phyloP scores from a whole-genome alignment of 2,797 vertebrate genomes.

The Diglossa cyanea region DNA sequence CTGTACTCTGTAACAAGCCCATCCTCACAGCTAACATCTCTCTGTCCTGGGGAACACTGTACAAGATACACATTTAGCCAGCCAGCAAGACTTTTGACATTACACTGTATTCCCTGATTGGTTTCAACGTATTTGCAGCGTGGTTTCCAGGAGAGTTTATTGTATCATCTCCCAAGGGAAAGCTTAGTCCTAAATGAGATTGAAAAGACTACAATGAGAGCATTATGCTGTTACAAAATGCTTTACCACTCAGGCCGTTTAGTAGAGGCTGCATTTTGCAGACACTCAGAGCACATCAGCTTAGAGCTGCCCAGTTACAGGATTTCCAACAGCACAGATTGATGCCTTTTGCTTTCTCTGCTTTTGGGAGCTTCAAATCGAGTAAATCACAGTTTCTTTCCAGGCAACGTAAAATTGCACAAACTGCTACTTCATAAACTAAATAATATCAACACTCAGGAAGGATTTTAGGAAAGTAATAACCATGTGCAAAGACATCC shows the following conservation, averaged over 20 bases:
- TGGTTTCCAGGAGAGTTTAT: background rate
- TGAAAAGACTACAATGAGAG: background rate
- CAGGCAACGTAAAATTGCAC: background rate
- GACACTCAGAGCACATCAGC: background rate
- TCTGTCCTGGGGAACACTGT: background rate
- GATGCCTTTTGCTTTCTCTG: background rate
- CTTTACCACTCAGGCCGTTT: background rate
- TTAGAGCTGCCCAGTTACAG: background rate
- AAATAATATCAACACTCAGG: background rate
- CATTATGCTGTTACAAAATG: background rate
- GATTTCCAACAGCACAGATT: background rate
- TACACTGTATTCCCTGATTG: background rate
- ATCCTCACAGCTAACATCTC: background rate
- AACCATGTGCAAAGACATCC: background rate
- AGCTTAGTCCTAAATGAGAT: conserved; percentile 17
- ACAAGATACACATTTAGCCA: background rate
- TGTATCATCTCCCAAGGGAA: conserved; percentile 19
- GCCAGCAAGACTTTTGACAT: background rate
- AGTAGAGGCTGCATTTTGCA: background rate
- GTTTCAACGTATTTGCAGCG: background rate
- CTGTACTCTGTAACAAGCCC: background rate
- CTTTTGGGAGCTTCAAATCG: background rate
- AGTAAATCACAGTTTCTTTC: conserved; percentile 1
- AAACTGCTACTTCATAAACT: conserved; percentile 23
- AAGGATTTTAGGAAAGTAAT: conserved; percentile 6